Evolutionary conservation across 2,888 invertebrate species (phyloP).

Genomic region (Carpatolechia fugitivella): DNA sequence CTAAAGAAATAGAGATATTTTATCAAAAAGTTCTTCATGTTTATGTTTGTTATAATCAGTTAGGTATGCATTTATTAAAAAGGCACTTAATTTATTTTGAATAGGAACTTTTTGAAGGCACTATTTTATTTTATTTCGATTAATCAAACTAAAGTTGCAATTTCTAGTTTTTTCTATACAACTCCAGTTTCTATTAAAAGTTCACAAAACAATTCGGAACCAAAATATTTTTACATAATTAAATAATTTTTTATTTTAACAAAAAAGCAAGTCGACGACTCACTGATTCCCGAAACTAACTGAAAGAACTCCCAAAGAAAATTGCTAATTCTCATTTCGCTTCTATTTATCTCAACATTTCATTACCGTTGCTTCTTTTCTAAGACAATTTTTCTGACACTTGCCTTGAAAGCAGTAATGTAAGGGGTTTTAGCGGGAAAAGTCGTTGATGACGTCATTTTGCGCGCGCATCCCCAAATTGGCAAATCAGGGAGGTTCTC

Average conservation of each 20-base stretch:
- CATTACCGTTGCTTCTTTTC: background rate
- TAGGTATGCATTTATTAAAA: background rate
- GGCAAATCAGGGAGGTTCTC: slow-evolving; percentile 42
- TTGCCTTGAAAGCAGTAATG: slow-evolving; percentile 24
- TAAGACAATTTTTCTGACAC: background rate
- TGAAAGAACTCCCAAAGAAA: slow-evolving; percentile 19
- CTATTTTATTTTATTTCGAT: background rate
- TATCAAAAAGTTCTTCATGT: too few species aligned
- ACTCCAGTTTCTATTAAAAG: background rate
- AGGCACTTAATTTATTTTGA: background rate
- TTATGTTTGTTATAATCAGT: too few species aligned
- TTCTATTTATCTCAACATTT: background rate
- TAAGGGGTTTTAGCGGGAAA: background rate
- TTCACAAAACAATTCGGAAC: background rate
- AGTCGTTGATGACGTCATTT: background rate
- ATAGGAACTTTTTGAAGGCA: background rate
- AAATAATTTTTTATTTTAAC: slow-evolving; percentile 17
- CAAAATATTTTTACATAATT: background rate
- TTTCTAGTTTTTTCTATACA: background rate
- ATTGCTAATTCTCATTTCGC: background rate
- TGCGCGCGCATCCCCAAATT: slow-evolving; percentile 50
- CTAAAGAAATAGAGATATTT: too few species aligned
- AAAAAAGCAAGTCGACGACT: slow-evolving; percentile 19
- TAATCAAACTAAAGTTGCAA: too few species aligned
- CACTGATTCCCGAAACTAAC: slow-evolving; percentile 25